Percentiles rank a stretch among this genome's conserved stretches.
These are phyloP conservation scores for Drosophila biarmipes DNA, from an alignment of 1,140 invertebrate species.

Conservation along the genomic window DNA sequence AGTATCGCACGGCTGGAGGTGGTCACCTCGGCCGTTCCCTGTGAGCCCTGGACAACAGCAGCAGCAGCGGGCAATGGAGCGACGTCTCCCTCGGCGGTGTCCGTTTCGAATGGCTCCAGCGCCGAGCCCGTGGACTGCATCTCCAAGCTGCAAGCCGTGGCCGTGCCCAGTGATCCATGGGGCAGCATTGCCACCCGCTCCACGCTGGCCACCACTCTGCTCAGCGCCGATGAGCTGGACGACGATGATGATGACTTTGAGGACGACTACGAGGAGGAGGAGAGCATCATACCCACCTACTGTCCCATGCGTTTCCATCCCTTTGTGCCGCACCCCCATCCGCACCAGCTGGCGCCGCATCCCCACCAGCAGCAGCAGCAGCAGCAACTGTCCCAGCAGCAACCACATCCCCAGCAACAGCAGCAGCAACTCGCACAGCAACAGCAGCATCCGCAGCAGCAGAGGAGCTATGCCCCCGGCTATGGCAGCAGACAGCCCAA, in stretches of 20 bases:
- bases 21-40: constrained; percentile 62
- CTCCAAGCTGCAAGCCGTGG: constrained; percentile 85
- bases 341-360: constrained; percentile 51
- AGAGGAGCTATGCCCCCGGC: constrained; percentile 60
- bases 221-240: constrained; percentile 85
- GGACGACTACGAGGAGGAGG: constrained; percentile 85
- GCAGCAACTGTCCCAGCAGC: constrained; percentile 44
- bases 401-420: constrained; percentile 39
- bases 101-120: constrained; percentile 15
- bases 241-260: constrained; percentile 86
- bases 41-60: constrained; percentile 65
- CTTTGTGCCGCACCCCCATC: constrained; percentile 53
- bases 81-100: constrained; percentile 34
- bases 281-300: constrained; percentile 84
- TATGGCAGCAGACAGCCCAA: constrained; percentile 76
- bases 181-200: constrained; percentile 85
- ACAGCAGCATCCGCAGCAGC: constrained; percentile 41
- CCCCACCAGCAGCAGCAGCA: constrained; percentile 65
- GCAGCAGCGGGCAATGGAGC: neutral
- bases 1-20: constrained; percentile 85
- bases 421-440: constrained; percentile 34
- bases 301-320: constrained; percentile 78
- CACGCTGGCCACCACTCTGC: constrained; percentile 85
- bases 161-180: constrained; percentile 85
- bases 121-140: constrained; percentile 81